phyloP scores from a whole-genome alignment of 2,888 invertebrate species.

The Sesia apiformis region DNA sequence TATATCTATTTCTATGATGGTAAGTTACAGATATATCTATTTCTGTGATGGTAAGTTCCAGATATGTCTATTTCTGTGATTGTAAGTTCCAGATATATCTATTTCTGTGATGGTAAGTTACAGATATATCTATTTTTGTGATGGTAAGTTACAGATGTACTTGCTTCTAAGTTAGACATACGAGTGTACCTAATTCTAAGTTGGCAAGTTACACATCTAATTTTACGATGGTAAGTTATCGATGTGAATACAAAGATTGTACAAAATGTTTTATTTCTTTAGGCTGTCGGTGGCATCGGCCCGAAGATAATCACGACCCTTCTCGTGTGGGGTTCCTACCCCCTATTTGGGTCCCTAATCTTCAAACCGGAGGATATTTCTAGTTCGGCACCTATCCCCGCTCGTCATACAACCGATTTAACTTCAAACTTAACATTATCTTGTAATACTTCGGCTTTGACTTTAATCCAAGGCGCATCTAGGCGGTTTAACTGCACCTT shows the following conservation, averaged over 20 bases:
- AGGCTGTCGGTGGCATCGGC: constrained; percentile 84
- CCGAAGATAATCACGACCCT: constrained; percentile 85
- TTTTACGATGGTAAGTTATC: too few relatives aligned
- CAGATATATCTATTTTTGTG: too few relatives aligned
- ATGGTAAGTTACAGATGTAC: too few relatives aligned
- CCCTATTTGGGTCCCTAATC: constrained; percentile 82
- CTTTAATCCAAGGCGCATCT: constrained; percentile 8
- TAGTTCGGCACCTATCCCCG: neutral
- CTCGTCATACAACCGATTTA: neutral
- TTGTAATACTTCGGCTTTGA: constrained; percentile 21
- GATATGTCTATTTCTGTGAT: too few relatives aligned
- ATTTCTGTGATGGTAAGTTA: too few relatives aligned
- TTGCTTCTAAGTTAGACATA: too few relatives aligned
- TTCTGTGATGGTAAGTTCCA: too few relatives aligned
- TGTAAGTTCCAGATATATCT: too few relatives aligned
- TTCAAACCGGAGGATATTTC: constrained; percentile 47
- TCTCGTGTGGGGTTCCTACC: constrained; percentile 81
- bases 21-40: too few relatives aligned
- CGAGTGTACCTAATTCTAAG: too few relatives aligned
- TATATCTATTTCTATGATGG: too few relatives aligned
- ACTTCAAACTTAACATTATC: constrained; percentile 13
- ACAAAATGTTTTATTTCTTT: constrained; percentile 19
- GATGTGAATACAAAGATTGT: neutral
- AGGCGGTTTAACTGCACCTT: constrained; percentile 30
- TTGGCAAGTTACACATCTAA: too few relatives aligned